phyloP scores from a whole-genome alignment of 1,140 invertebrate genomes.

The Drosophila takahashii region DNA sequence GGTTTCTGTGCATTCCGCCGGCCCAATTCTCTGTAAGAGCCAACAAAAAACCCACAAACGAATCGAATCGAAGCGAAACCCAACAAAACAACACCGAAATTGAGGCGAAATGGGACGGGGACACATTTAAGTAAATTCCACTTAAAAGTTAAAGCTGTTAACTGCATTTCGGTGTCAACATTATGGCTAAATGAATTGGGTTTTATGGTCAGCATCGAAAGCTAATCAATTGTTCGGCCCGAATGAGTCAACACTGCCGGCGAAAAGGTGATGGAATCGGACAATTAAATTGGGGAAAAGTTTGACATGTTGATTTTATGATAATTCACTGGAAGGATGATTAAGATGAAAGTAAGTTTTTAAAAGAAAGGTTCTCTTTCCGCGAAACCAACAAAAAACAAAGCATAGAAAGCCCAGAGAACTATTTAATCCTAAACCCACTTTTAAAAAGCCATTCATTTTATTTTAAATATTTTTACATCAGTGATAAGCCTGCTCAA shows the following conservation, averaged over 20 bases:
- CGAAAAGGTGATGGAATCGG: slow-evolving; percentile 27
- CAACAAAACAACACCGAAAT: slow-evolving; percentile 13
- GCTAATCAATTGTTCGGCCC: slow-evolving; percentile 70
- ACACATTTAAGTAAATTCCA: slow-evolving; percentile 64
- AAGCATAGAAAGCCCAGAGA: no score
- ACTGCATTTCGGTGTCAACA: slow-evolving; percentile 76
- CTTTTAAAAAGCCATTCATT: neutral
- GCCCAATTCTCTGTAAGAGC: slow-evolving; percentile 66
- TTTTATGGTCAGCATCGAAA: slow-evolving; percentile 66
- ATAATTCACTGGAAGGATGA: slow-evolving; percentile 32
- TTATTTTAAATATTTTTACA: slow-evolving; percentile 3
- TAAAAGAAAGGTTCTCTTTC: neutral
- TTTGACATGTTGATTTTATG: slow-evolving; percentile 36
- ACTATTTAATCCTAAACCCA: neutral
- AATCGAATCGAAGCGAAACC: slow-evolving; percentile 16
- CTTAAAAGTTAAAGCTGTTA: slow-evolving; percentile 64
- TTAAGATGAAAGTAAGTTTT: slow-evolving; percentile 10
- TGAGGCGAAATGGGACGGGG: neutral
- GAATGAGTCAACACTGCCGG: slow-evolving; percentile 64
- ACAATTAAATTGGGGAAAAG: slow-evolving; percentile 32
- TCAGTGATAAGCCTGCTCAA: slow-evolving; percentile 2
- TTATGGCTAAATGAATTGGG: slow-evolving; percentile 71
- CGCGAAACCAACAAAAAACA: no score
- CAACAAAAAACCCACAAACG: slow-evolving; percentile 19
- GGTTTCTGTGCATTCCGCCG: slow-evolving; percentile 61